Evolutionary conservation across 2,113 vertebrate genomes (phyloP), one percentile per base, ranked within the genome.

Genomic region (Saguinus imperator): DNA sequence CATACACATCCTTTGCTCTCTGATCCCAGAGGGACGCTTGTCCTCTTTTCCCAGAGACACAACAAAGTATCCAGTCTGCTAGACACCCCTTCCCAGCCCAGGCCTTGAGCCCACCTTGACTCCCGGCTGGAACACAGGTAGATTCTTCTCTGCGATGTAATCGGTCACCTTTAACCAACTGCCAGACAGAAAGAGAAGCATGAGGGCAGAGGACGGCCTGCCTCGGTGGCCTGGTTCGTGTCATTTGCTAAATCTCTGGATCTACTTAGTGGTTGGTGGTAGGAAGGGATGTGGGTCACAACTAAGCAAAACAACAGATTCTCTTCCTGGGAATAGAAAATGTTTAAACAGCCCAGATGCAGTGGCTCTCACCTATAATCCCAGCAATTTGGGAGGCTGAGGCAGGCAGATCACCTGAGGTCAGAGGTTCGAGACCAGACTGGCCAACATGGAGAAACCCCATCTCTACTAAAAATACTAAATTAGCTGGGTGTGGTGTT

Each of bases 131-230:
- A 99, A 98, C 12, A 98, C 98, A 6, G 99, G 99, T 68, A 99
- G 98, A 97, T 99, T 99, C 98, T 98, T 98, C 96, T 99, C 99
- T 0, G 89, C 93, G 94, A 99, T 99, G 97, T 99, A 99, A 80
- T 99, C 99, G 0, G 98, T 99, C 94, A 99, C 99, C 97, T 99
- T 99, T 91, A 99, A 23, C 99, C 99, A 99, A 97, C 99, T 99
- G 98, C 70, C 98, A 4, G n/a, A 10, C 5, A 94, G 70, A 40
- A 84, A 97, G 4, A 16, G 66, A 81, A 40, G 29, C n/a, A 55
- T 68, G 48, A 86, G 66, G 68, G 32, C 48, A 61, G 92, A 27
- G 35, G 55, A 29, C 32, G 21, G 2, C 5, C 90, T 21, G 1
- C 79, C 43, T 58, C 58, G 43, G 27, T 37, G 32, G 10, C 7